Percentiles rank a stretch among this genome's conserved stretches.
These are phyloP conservation scores for Panopea generosa DNA, from an alignment of 2,888 invertebrate species.

Conservation along the genomic window DNA sequence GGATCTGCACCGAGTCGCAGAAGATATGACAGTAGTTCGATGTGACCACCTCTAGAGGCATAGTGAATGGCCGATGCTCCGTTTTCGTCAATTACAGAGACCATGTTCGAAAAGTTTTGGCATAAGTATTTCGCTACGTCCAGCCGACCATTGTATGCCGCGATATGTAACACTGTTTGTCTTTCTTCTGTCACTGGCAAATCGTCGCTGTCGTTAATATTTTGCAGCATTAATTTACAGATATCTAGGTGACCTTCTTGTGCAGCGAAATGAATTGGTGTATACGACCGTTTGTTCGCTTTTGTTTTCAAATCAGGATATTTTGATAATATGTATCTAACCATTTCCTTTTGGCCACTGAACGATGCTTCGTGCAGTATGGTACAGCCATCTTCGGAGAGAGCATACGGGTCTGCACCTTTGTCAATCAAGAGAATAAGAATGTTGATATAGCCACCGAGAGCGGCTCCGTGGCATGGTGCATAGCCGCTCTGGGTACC, in stretches of 20 bases:
- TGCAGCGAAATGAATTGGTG: constrained; percentile 53
- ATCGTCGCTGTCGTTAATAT: not conserved
- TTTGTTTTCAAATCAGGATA: constrained; percentile 34
- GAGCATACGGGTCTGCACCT: constrained; percentile 24
- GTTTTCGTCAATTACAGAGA: constrained; percentile 25
- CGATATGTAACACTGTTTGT: constrained; percentile 57
- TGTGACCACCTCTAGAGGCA: constrained; percentile 53
- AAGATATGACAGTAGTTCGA: constrained; percentile 32
- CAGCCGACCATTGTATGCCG: constrained; percentile 47
- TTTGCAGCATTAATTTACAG: constrained; percentile 12
- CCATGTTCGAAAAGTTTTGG: constrained; percentile 20
- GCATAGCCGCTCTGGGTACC: constrained; percentile 44
- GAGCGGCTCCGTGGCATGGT: constrained; percentile 43
- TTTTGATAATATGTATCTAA: constrained; percentile 27
- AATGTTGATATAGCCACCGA: constrained; percentile 52
- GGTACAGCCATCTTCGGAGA: constrained; percentile 53
- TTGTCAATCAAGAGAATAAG: constrained; percentile 18
- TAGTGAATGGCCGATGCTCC: constrained; percentile 47
- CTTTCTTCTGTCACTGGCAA: constrained; percentile 33
- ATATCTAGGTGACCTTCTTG: constrained; percentile 54
- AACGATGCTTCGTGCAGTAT: constrained; percentile 58
- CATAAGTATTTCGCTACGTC: constrained; percentile 42
- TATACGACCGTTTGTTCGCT: constrained; percentile 31
- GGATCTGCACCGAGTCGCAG: constrained; percentile 25
- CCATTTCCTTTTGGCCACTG: constrained; percentile 50